phyloP scores from a whole-genome alignment of 2,113 vertebrate genomes.

The Bettongia penicillata region DNA sequence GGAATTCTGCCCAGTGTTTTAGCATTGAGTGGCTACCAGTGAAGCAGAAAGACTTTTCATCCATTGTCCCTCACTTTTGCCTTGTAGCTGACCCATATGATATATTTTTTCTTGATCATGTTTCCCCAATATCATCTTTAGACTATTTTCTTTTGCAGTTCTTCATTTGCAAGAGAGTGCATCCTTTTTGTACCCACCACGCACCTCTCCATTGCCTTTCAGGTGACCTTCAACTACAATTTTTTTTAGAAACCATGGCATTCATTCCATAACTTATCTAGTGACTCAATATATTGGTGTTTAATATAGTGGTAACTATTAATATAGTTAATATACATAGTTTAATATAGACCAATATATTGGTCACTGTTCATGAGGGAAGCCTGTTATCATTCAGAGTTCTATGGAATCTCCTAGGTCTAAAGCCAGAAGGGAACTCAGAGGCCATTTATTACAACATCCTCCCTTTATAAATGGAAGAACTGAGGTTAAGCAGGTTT shows the following conservation, averaged over 20 bases:
- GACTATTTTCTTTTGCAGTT: background rate
- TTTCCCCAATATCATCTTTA: background rate
- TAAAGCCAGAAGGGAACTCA: background rate
- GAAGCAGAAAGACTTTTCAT: background rate
- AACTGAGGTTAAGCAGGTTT: background rate
- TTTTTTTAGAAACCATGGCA: background rate
- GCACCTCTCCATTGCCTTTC: background rate
- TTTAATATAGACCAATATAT: too few relatives aligned
- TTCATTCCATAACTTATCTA: background rate
- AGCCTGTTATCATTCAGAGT: background rate
- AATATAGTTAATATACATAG: too few relatives aligned
- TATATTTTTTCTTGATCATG: background rate
- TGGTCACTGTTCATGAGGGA: background rate
- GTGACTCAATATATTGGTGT: background rate
- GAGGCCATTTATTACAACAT: background rate
- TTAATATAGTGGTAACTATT: too few relatives aligned
- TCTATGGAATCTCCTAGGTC: background rate
- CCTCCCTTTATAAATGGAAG: background rate
- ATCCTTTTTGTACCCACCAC: background rate
- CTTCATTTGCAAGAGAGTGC: background rate
- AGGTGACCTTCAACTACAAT: background rate
- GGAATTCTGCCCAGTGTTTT: background rate
- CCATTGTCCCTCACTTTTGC: background rate
- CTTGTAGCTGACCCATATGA: background rate
- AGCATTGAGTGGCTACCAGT: background rate